Evolutionary conservation across 1,140 invertebrate species (phyloP).

Genomic region (Diorhabda carinulata): DNA sequence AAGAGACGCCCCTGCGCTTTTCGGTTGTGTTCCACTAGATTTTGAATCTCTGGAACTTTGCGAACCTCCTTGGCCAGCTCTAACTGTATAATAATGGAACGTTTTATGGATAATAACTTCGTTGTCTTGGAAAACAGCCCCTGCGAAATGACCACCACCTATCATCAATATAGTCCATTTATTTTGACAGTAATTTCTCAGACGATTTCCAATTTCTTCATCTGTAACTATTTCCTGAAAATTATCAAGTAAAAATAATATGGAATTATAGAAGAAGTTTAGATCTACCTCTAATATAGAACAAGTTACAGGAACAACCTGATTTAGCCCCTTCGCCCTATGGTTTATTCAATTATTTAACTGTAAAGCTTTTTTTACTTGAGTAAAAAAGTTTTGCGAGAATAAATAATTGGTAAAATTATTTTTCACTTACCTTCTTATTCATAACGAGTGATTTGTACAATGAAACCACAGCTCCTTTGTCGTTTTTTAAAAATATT

Average conservation of each 20-base stretch:
- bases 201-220: constrained; percentile 20
- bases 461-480: constrained; percentile 66
- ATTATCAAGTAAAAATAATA: background rate
- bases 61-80: constrained; percentile 77
- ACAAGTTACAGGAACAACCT: too few relatives aligned
- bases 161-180: constrained; percentile 74
- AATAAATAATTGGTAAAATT: too few relatives aligned
- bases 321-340: too few relatives aligned
- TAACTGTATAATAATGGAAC: constrained; percentile 80
- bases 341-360: too few relatives aligned
- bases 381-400: too few relatives aligned
- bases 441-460: constrained; percentile 66
- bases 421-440: constrained; percentile 55
- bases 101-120: constrained; percentile 75
- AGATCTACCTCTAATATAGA: too few relatives aligned
- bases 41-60: constrained; percentile 68
- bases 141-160: constrained; percentile 84
- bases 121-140: constrained; percentile 70
- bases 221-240: constrained; percentile 30
- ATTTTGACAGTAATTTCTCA: constrained; percentile 29
- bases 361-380: too few relatives aligned
- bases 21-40: constrained; percentile 60
- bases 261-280: too few relatives aligned
- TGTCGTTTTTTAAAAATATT: constrained; percentile 66
- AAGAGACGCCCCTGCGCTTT: constrained; percentile 78